Base-by-base conservation (phyloP, 1,140 invertebrate genomes). In the Leptonema lineaticorne region DNA sequence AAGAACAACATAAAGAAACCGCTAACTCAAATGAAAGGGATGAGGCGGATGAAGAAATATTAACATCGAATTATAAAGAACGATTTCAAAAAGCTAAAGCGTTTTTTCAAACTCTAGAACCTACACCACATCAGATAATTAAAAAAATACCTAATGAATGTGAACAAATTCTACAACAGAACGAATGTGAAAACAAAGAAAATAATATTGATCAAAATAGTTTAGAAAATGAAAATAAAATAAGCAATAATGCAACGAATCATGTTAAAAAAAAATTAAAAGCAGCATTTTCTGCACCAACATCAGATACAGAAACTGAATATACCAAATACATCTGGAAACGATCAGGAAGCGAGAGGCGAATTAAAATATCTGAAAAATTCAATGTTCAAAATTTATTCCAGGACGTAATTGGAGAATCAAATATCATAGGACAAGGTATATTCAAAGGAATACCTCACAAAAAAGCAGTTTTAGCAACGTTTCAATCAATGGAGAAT, bases 401-500 rank as follows among this genome's bases (percentile, higher is more conserved):
- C 59, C 77, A 76, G 63, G 82, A 84, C 68, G 79, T 84, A 0
- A 80, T 79, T 71, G 74, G 74, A 18, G 78, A 81, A 71, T 78
- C 80, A 1, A 78, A 75, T 72, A 67, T 78, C 29, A 82, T 78
- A 68, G 75, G 78, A 4, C 78, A 81, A 46, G 82, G 82, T 29
- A 81, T 79, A 70, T 79, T 84, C 50, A 77, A 79, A 74, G 82
- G 82, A 1, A 84, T 84, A 64, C 82, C 82, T 7, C 78, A 83
- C 70, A 83, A 82, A 67, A 82, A 81, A 73, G 82, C 82, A 27
- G 82, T 84, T 57, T 73, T 84, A 9, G 82, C 82, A 74, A 75
- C 82, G 0, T 82, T 84, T 56, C 77, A 76, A 74, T 83, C 82
- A 0, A 82, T 83, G 79, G 82, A 84, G 71, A 82, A 82, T 68